Evolutionary conservation across 2,797 vertebrate genomes (phyloP).

Genomic region (Bucorvus abyssinicus): DNA sequence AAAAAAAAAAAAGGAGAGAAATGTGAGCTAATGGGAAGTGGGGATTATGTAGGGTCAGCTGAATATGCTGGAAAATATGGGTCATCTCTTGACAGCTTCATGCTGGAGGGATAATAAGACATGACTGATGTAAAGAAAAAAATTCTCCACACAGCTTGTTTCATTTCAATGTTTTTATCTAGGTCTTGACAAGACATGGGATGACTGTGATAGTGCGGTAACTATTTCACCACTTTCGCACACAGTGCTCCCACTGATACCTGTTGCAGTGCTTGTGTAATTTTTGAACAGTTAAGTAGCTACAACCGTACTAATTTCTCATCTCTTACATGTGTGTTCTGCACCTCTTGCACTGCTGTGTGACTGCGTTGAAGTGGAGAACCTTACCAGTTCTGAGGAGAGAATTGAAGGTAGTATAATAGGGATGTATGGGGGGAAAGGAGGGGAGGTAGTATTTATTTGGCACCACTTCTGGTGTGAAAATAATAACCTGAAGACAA

Average conservation of each 20-base stretch:
- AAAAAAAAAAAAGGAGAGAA: background rate
- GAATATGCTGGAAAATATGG: background rate
- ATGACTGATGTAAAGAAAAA: background rate
- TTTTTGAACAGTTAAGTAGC: background rate
- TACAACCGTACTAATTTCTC: background rate
- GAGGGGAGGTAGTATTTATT: background rate
- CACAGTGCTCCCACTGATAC: background rate
- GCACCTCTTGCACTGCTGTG: background rate
- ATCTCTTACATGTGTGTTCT: background rate
- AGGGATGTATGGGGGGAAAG: background rate
- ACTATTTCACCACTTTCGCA: background rate
- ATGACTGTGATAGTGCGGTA: background rate
- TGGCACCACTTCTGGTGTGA: background rate
- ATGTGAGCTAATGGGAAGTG: background rate
- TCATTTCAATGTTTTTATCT: background rate
- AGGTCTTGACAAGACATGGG: fast-evolving
- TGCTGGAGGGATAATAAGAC: background rate
- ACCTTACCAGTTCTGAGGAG: background rate
- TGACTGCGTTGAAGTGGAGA: background rate
- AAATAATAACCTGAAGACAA: background rate
- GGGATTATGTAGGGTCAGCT: background rate
- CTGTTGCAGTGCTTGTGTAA: background rate
- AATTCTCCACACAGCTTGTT: background rate
- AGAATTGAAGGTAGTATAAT: background rate
- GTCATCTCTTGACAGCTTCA: background rate